These are phyloP conservation scores for Notoglanidium macrostoma DNA, from an alignment of 2,797 vertebrate species.

Conservation along the genomic window DNA sequence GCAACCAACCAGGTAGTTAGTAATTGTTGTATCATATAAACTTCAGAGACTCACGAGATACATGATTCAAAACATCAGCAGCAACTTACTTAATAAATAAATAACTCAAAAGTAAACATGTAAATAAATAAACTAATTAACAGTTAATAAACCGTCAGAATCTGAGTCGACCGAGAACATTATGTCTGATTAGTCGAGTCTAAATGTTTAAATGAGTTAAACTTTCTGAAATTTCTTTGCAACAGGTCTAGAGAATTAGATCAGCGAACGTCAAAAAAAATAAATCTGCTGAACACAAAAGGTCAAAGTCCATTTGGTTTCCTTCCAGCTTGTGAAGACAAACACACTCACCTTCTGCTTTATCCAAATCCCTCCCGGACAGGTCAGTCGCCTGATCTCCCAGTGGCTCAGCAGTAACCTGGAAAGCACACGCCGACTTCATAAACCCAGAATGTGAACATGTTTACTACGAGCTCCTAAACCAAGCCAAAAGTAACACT, in stretches of 20 bases:
- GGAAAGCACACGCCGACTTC: slow-evolving; percentile 44
- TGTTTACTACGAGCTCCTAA: neutral
- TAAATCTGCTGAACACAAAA: neutral
- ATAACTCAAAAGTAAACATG: neutral
- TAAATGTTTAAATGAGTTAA: neutral
- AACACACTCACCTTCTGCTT: slow-evolving; percentile 65
- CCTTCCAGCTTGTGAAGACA: slow-evolving; percentile 22
- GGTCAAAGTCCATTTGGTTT: slow-evolving; percentile 37
- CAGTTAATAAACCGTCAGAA: neutral
- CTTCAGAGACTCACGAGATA: neutral
- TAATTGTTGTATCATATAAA: neutral
- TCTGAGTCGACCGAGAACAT: neutral
- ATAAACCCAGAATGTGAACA: neutral
- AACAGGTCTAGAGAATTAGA: neutral
- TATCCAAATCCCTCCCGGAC: slow-evolving; percentile 57
- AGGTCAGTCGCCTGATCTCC: slow-evolving; percentile 51
- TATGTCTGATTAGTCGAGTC: neutral
- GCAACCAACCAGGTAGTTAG: neutral
- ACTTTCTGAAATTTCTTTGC: neutral
- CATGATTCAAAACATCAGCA: neutral
- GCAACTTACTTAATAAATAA: neutral
- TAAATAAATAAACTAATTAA: neutral
- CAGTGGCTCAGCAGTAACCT: slow-evolving; percentile 63
- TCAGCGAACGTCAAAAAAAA: neutral
- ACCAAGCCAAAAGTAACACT: neutral